These are phyloP conservation scores for Hypothenemus hampei DNA, from an alignment of 1,140 invertebrate species.

Conservation along the genomic window DNA sequence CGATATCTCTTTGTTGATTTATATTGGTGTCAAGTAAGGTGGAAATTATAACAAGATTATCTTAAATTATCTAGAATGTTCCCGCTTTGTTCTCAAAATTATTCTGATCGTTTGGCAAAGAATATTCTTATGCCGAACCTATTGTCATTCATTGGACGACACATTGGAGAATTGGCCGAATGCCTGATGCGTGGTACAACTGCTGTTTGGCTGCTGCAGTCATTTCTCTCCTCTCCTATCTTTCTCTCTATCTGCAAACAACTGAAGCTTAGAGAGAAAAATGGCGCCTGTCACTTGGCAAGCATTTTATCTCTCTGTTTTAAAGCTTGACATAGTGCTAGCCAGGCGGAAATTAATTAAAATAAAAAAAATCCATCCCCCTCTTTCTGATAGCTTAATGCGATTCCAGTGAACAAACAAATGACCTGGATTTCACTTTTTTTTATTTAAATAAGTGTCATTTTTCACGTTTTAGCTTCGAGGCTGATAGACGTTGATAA, in stretches of 20 bases:
- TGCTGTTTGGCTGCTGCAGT: no score
- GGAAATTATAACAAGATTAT: no score
- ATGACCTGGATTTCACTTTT: constrained; percentile 20
- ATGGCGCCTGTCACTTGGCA: constrained; percentile 27
- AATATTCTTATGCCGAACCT: background rate
- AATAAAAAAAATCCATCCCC: constrained; percentile 22
- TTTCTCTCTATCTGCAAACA: constrained; percentile 19
- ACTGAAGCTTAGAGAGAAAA: constrained; percentile 31
- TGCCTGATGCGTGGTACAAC: constrained; percentile 18
- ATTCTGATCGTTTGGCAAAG: no score
- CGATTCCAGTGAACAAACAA: constrained; percentile 23
- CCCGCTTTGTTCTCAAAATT: no score
- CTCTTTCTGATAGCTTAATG: constrained; percentile 23
- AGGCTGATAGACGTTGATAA: no score
- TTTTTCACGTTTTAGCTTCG: no score
- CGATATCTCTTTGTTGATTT: no score
- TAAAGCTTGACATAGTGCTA: constrained; percentile 28
- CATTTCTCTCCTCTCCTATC: constrained; percentile 13
- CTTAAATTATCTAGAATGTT: no score
- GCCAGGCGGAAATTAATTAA: constrained; percentile 27
- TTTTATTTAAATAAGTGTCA: constrained; percentile 25
- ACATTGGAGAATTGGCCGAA: constrained; percentile 11
- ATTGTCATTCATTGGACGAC: constrained; percentile 14
- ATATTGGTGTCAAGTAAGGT: no score
- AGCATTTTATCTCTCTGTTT: constrained; percentile 29